Base-by-base conservation (phyloP, 1,140 invertebrate genomes). In the Panonychus citri region DNA sequence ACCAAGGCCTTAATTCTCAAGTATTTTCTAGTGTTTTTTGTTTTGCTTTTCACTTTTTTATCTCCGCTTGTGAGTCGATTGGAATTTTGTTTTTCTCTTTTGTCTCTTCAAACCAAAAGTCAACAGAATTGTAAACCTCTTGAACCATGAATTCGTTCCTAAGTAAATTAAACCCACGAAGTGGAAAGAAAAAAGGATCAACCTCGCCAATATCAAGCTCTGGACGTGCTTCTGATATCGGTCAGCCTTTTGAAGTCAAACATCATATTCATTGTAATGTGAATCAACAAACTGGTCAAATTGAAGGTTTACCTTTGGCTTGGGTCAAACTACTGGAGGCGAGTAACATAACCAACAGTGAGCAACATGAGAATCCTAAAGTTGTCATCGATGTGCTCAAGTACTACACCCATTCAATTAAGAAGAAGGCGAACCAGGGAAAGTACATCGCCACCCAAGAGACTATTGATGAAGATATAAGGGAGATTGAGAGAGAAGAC, bases 331-430 rank as follows among this genome's bases (percentile, higher is more conserved):
- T 90, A 46, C 74, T 96, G 55, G 80, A 85, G 64, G 77, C 80
- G 42, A 85, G 75, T 15, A 74, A 91, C 68, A 87, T 95, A 60
- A 84, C 67, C 57, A 74, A 76, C 62, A 79, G 77, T 48, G 90
- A 95, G 68, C 85, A 91, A 68, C 77, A 82, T 67, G 79, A 91
- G 64, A 88, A 95, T 73, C 88, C 89, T 2, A 79, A 82, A 62
- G 88, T 88, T n/a, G 81, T 83, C 1, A 65, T 83, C 25, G 83
- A 90, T 67, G 90, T 89, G 3, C 77, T 95, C 30, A 87, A 88
- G 64, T 91, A 84, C 67, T 91, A 89, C 66, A 86, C 86, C 66
- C 82, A 84, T 67, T 80, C 80, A 2, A 82, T 84, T 49, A 82
- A 82, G 81, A 59, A 79, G 79, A 65, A 77, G 77, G 34, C 74